Evolutionary conservation across 2,113 vertebrate genomes (phyloP).

Genomic region (Antennarius striatus): DNA sequence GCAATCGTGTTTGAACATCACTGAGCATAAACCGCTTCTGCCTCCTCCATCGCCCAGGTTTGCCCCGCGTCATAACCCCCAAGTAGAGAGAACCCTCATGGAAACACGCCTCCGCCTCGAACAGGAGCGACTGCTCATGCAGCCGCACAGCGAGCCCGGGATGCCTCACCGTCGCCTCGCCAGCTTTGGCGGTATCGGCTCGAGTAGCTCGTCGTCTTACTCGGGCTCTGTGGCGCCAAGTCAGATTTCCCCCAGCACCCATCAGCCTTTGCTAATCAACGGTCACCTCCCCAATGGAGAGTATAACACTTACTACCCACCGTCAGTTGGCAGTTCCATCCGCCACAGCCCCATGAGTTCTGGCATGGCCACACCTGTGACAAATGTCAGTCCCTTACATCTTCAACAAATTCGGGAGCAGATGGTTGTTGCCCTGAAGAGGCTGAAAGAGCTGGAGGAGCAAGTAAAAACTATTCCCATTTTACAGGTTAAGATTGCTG

Average conservation of each 20-base stretch:
- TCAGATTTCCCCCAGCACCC: constrained; percentile 76
- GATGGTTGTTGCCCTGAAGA: constrained; percentile 93
- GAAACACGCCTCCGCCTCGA: constrained; percentile 93
- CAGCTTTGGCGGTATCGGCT: constrained; percentile 93
- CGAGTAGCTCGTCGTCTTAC: constrained; percentile 89
- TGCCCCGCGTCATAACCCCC: constrained; percentile 85
- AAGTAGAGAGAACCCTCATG: constrained; percentile 97
- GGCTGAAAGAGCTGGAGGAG: constrained; percentile 93
- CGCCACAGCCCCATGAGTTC: constrained; percentile 96
- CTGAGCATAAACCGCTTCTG: constrained; percentile 83
- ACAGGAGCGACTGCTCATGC: constrained; percentile 90
- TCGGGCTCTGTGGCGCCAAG: constrained; percentile 82
- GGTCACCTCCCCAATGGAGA: constrained; percentile 87
- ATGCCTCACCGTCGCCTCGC: constrained; percentile 88
- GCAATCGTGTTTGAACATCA: constrained; percentile 73
- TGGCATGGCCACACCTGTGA: constrained; percentile 90
- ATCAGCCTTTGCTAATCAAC: constrained; percentile 81
- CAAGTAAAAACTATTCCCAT: constrained; percentile 95
- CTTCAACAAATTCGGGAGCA: constrained; percentile 96
- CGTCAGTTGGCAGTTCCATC: constrained; percentile 91
- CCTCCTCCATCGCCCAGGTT: constrained; percentile 89
- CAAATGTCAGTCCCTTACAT: constrained; percentile 92
- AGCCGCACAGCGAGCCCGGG: constrained; percentile 79
- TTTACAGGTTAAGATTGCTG: constrained; percentile 95
- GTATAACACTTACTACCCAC: constrained; percentile 79